These are phyloP conservation scores for Actenoides lindsayi DNA, from an alignment of 2,113 vertebrate species.

Conservation along the genomic window DNA sequence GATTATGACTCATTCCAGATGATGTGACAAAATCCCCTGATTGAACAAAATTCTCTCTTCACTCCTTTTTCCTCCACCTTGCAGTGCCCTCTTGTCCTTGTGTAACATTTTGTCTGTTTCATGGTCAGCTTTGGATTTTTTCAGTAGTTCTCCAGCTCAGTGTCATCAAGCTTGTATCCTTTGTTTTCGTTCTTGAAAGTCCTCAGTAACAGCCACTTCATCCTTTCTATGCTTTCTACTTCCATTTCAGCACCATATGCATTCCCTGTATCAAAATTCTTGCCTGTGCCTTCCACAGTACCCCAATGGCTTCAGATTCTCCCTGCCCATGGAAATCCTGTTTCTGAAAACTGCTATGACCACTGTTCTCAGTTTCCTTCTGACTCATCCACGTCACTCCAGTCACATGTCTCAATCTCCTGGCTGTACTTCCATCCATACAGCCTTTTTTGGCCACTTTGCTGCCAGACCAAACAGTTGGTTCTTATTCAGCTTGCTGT, in stretches of 20 bases:
- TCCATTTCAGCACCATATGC: background rate
- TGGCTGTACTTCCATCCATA: background rate
- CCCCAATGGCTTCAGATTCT: background rate
- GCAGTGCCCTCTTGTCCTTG: background rate
- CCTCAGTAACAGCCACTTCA: background rate
- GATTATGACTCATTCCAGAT: background rate
- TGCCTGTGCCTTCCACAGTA: background rate
- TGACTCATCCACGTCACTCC: background rate
- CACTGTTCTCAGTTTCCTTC: background rate
- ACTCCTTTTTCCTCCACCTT: background rate
- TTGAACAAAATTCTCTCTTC: background rate
- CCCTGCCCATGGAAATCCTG: background rate
- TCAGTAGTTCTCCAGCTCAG: background rate
- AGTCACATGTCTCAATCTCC: rapidly evolving
- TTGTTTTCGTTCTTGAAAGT: background rate
- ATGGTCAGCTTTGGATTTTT: background rate
- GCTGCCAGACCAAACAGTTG: background rate
- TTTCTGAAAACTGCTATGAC: background rate
- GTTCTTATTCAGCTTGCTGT: background rate
- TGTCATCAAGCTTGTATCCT: background rate
- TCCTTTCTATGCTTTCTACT: background rate
- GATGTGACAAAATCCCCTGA: background rate
- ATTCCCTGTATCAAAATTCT: background rate
- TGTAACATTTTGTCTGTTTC: background rate
- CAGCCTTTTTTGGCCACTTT: background rate